These are phyloP conservation scores for Merluccius polli DNA, from an alignment of 2,797 vertebrate genomes.

Conservation along the genomic window DNA sequence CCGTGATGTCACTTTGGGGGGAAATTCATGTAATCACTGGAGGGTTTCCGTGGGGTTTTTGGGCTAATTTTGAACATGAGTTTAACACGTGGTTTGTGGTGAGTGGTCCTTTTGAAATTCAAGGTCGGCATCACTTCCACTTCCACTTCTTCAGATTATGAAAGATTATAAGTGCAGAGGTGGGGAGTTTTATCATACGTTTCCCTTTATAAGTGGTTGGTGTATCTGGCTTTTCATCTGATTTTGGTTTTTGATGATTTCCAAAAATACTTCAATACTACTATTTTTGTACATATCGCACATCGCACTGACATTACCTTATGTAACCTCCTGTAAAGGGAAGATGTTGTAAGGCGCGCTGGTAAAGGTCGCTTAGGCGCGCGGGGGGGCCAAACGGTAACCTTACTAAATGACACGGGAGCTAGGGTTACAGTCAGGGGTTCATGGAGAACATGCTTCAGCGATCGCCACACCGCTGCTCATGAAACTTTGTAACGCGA, in stretches of 20 bases:
- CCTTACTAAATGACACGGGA: conserved; percentile 47
- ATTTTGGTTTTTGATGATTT: background rate
- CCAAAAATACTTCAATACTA: background rate
- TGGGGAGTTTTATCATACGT: background rate
- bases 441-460: conserved; percentile 37
- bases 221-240: background rate
- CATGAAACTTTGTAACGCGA: conserved; percentile 55
- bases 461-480: conserved; percentile 10
- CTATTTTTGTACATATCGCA: background rate
- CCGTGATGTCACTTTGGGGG: background rate
- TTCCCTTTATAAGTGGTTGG: background rate
- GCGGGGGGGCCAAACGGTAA: conserved; percentile 31
- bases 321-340: background rate
- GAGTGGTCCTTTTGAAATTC: background rate
- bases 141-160: background rate
- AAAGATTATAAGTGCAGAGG: background rate
- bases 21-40: background rate
- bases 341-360: background rate
- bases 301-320: background rate
- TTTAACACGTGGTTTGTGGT: background rate
- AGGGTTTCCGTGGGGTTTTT: background rate
- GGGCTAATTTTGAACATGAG: background rate
- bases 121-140: background rate
- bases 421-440: conserved; percentile 57
- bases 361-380: conserved; percentile 6